Conservation (phyloP, 1,140 invertebrate genomes). For the Coptotermes formosanus region DNA sequence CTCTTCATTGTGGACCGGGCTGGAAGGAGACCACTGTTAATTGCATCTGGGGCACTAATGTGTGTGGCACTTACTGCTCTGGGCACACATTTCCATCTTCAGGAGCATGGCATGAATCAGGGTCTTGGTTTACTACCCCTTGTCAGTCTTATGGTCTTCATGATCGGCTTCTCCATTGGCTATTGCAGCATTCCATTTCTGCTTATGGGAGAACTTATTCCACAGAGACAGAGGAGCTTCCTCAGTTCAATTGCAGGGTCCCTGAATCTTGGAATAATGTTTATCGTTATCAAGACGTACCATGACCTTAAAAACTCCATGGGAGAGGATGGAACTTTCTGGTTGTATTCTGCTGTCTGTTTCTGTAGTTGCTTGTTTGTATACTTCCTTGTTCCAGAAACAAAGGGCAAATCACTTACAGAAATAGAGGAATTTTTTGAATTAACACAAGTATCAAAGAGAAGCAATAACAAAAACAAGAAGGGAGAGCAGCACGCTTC, state of each 20-base stretch:
- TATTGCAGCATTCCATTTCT: constrained; percentile 54
- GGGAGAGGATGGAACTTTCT: constrained; percentile 49
- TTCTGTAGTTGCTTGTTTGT: constrained; percentile 48
- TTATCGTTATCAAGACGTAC: constrained; percentile 53
- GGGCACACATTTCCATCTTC: constrained; percentile 56
- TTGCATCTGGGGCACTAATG: constrained; percentile 54
- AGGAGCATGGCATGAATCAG: constrained; percentile 38
- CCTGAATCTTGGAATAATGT: constrained; percentile 49
- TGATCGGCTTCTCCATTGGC: constrained; percentile 53
- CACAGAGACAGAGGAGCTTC: constrained; percentile 45
- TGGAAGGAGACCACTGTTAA: constrained; percentile 52
- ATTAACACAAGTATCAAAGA: constrained; percentile 29
- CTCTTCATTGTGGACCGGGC: constrained; percentile 53
- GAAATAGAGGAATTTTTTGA: constrained; percentile 50
- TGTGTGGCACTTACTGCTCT: constrained; percentile 53
- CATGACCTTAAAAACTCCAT: constrained; percentile 43
- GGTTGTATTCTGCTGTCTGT: constrained; percentile 53
- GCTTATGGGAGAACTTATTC: constrained; percentile 54
- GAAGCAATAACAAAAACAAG: background rate
- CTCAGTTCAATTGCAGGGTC: constrained; percentile 49
- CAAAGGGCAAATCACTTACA: constrained; percentile 55
- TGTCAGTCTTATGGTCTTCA: constrained; percentile 49
- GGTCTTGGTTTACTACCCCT: constrained; percentile 49
- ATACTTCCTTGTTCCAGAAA: constrained; percentile 55
- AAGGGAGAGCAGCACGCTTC: no score